Evolutionary conservation across 2,797 vertebrate genomes (phyloP).

Genomic region (Periophthalmus magnuspinnatus): DNA sequence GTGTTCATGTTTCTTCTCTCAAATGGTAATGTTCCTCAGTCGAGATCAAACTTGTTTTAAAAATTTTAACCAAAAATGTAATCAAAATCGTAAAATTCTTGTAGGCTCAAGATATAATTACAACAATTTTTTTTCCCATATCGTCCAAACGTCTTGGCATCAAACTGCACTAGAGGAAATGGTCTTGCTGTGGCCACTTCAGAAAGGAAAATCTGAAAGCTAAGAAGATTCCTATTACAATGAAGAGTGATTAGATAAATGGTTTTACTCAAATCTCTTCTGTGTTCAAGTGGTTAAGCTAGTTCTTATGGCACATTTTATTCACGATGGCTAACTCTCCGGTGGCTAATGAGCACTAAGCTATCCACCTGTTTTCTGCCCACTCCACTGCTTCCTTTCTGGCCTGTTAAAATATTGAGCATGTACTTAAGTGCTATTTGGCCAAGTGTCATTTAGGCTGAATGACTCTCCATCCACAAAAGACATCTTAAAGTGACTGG

Average conservation of each 20-base stretch:
- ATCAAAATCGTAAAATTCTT: background rate
- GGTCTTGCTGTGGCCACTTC: background rate
- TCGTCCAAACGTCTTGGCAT: background rate
- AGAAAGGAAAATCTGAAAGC: background rate
- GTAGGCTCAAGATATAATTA: too few relatives aligned
- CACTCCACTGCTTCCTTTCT: conserved; percentile 66
- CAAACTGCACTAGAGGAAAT: conserved; percentile 1
- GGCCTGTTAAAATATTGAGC: conserved; percentile 84
- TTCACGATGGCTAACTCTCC: conserved; percentile 34
- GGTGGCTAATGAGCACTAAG: conserved; percentile 40
- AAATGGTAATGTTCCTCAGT: background rate
- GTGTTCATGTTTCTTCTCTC: background rate
- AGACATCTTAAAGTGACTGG: conserved; percentile 80
- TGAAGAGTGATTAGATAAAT: conserved; percentile 3
- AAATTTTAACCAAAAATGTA: background rate
- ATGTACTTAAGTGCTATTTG: conserved; percentile 86
- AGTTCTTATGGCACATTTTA: conserved; percentile 3
- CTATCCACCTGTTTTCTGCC: conserved; percentile 68
- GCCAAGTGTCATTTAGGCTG: conserved; percentile 83
- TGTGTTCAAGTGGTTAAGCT: conserved; percentile 3
- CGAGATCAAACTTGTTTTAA: too few relatives aligned
- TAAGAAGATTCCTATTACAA: background rate
- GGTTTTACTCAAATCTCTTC: background rate
- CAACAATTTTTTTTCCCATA: background rate
- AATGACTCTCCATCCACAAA: conserved; percentile 80